These are phyloP conservation scores for Palloptera scutellata DNA, from an alignment of 2,888 invertebrate species.

Conservation along the genomic window DNA sequence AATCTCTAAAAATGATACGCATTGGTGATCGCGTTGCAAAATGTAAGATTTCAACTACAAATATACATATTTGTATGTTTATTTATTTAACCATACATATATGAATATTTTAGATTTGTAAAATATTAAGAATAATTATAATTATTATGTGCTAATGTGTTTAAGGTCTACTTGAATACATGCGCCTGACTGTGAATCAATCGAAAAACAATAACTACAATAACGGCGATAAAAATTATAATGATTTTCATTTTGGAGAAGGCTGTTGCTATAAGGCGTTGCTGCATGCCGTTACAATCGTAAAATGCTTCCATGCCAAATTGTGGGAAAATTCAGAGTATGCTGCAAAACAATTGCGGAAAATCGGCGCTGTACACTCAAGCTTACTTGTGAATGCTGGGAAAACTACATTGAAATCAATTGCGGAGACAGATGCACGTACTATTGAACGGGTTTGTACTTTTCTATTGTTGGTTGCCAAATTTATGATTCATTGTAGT, in stretches of 20 bases:
- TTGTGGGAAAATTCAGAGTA: constrained; percentile 80
- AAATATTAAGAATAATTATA: neutral
- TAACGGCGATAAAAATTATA: too few relatives aligned
- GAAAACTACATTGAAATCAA: constrained; percentile 71
- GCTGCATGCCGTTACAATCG: constrained; percentile 69
- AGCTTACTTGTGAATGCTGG: constrained; percentile 72
- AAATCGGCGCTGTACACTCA: constrained; percentile 75
- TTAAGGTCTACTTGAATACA: constrained; percentile 69
- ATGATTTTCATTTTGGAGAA: constrained; percentile 43
- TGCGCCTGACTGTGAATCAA: constrained; percentile 62
- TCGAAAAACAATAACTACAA: constrained; percentile 32
- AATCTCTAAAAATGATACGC: constrained; percentile 74
- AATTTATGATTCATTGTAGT: constrained; percentile 5
- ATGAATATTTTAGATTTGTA: neutral
- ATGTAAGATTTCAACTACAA: constrained; percentile 65
- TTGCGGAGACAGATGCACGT: constrained; percentile 74
- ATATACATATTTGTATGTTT: constrained; percentile 7
- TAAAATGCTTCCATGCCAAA: constrained; percentile 73
- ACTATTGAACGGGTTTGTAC: constrained; percentile 73
- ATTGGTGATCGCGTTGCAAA: constrained; percentile 73
- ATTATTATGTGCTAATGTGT: constrained; percentile 21
- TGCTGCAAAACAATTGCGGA: constrained; percentile 75
- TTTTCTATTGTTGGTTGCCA: constrained; percentile 18
- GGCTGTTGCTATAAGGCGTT: constrained; percentile 65
- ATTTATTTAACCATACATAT: constrained; percentile 3